A percentile compares a stretch with the other conserved stretches of the same genome.
phyloP scores from a whole-genome alignment of 2,888 invertebrate species.

The Drosophila falleni region DNA sequence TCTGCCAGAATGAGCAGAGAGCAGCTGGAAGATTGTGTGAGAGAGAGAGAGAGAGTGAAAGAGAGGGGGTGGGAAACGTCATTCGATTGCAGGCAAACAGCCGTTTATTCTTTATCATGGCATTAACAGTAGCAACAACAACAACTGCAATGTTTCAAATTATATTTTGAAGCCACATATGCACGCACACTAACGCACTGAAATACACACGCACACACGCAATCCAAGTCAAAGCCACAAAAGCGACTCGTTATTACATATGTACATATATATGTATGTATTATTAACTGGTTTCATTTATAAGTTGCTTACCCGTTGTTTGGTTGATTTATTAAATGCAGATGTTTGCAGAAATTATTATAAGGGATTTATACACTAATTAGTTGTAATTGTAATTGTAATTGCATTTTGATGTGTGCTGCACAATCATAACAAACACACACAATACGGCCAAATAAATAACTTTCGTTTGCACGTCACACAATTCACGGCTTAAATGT shows the following conservation, averaged over 20 bases:
- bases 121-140: slow-evolving; percentile 22
- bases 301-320: slow-evolving; percentile 51
- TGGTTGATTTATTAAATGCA: slow-evolving; percentile 30
- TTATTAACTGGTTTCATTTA: slow-evolving; percentile 58
- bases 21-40: slow-evolving; percentile 14
- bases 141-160: slow-evolving; percentile 53
- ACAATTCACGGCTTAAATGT: slow-evolving; percentile 41
- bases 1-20: slow-evolving; percentile 14
- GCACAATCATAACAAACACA: slow-evolving; percentile 16
- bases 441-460: neutral
- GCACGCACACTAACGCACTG: slow-evolving; percentile 33
- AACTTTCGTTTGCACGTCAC: slow-evolving; percentile 14
- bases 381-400: slow-evolving; percentile 14
- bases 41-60: slow-evolving; percentile 3
- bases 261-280: neutral
- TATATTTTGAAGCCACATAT: slow-evolving; percentile 61
- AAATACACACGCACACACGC: neutral
- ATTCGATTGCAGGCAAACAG: slow-evolving; percentile 61
- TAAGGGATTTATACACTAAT: slow-evolving; percentile 30
- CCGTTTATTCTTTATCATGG: slow-evolving; percentile 68
- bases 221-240: slow-evolving; percentile 9
- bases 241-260: slow-evolving; percentile 39
- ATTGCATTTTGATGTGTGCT: slow-evolving; percentile 45
- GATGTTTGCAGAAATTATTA: slow-evolving; percentile 31
- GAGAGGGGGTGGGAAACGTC: slow-evolving; percentile 47